These are phyloP conservation scores for Drosophila takahashii DNA, from an alignment of 1,140 invertebrate genomes.

Conservation along the genomic window DNA sequence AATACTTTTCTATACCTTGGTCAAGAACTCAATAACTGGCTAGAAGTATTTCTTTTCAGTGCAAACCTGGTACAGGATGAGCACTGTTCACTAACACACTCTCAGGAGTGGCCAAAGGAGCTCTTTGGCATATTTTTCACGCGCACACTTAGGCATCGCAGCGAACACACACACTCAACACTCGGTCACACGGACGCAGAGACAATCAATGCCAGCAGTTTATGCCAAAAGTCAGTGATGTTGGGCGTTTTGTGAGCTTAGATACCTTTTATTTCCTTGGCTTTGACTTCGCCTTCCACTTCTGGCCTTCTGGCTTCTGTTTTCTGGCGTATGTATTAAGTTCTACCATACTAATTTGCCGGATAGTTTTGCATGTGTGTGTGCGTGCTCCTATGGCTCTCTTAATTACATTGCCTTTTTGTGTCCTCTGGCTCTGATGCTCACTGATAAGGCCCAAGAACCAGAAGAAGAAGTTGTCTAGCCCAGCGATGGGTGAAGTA, in stretches of 20 bases:
- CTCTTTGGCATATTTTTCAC: constrained; percentile 63
- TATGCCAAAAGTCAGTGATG: constrained; percentile 68
- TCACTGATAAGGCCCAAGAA: constrained; percentile 24
- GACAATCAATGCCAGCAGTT: constrained; percentile 74
- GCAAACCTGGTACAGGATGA: constrained; percentile 10
- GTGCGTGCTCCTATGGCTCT: constrained; percentile 44
- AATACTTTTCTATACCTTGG: no score
- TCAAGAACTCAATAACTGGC: no score
- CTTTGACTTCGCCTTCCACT: constrained; percentile 32
- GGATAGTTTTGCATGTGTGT: constrained; percentile 52
- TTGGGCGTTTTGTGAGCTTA: constrained; percentile 32
- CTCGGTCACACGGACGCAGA: neutral
- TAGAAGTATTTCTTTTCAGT: neutral
- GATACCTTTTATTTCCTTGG: constrained; percentile 41
- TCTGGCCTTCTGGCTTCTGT: constrained; percentile 33
- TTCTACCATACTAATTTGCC: constrained; percentile 76
- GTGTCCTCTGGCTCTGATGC: constrained; percentile 38
- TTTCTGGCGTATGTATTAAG: constrained; percentile 65
- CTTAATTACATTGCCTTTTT: constrained; percentile 74
- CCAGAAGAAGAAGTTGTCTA: constrained; percentile 29
- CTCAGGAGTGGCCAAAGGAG: constrained; percentile 4
- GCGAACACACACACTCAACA: constrained; percentile 3
- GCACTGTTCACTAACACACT: constrained; percentile 4
- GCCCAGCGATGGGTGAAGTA: constrained; percentile 33
- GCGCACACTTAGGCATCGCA: constrained; percentile 33